Percentiles rank a stretch among this genome's conserved stretches.
phyloP scores from a whole-genome alignment of 2,888 invertebrate species.

The Empis stercorea region DNA sequence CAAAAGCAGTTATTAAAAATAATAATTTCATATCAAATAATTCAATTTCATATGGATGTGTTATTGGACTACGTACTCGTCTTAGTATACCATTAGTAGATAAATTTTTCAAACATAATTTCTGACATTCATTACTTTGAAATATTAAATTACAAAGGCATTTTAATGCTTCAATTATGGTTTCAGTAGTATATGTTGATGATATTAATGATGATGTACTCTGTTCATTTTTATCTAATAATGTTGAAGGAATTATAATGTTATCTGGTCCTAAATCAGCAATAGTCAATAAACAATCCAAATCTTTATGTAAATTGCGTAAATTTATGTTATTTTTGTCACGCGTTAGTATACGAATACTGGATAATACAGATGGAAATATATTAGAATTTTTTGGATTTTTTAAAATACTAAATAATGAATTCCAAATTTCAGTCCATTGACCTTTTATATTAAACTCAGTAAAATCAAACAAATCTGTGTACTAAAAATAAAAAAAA shows the following conservation, averaged over 20 bases:
- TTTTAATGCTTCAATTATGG: slow-evolving; percentile 68
- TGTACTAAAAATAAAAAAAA: slow-evolving; percentile 21
- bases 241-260: slow-evolving; percentile 12
- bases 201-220: slow-evolving; percentile 5
- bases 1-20: slow-evolving; percentile 77
- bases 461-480: slow-evolving; percentile 28
- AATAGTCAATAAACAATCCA: slow-evolving; percentile 51
- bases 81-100: slow-evolving; percentile 59
- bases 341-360: slow-evolving; percentile 47
- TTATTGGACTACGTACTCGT: slow-evolving; percentile 43
- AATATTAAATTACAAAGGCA: slow-evolving; percentile 80
- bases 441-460: slow-evolving; percentile 29
- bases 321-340: slow-evolving; percentile 58
- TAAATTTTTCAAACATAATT: slow-evolving; percentile 46
- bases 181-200: slow-evolving; percentile 36
- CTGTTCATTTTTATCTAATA: neutral
- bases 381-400: slow-evolving; percentile 19
- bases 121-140: slow-evolving; percentile 53
- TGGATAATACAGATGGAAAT: slow-evolving; percentile 27
- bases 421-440: slow-evolving; percentile 32
- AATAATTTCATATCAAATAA: slow-evolving; percentile 78
- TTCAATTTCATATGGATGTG: slow-evolving; percentile 41
- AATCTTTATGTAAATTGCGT: slow-evolving; percentile 52
- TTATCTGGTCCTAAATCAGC: slow-evolving; percentile 45
- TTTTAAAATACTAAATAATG: slow-evolving; percentile 28